Evolutionary conservation across 2,797 vertebrate genomes (phyloP).

Genomic region (Lophura swinhoii): DNA sequence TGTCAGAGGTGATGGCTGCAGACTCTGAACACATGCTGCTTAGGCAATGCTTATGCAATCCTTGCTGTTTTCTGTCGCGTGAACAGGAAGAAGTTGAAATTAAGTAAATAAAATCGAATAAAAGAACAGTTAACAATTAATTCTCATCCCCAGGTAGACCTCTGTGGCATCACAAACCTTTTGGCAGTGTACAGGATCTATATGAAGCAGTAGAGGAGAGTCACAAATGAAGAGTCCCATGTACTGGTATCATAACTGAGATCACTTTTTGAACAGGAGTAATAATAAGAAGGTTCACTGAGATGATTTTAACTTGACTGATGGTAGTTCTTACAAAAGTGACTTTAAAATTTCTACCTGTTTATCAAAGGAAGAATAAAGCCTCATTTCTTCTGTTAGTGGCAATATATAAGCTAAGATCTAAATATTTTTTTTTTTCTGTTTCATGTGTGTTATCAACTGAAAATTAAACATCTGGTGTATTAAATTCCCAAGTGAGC

Average conservation of each 20-base stretch:
- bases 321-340: not conserved
- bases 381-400: not conserved
- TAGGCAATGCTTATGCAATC: accelerated
- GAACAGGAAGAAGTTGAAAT: not conserved
- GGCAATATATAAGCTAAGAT: not conserved
- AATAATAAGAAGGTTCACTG: not conserved
- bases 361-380: not conserved
- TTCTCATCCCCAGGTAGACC: not conserved
- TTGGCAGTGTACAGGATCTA: not conserved
- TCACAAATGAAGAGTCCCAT: not conserved
- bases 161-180: not conserved
- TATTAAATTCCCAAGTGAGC: not conserved
- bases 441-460: not conserved
- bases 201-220: accelerated
- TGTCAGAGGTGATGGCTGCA: not conserved
- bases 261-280: not conserved
- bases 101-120: not conserved
- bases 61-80: not conserved
- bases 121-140: not conserved
- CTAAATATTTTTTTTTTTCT: not conserved
- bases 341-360: not conserved
- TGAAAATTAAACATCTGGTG: slow-evolving; percentile 22
- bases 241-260: accelerated
- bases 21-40: not conserved
- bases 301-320: not conserved